Evolutionary conservation across 2,797 vertebrate genomes (phyloP).

Genomic region (Notamacropus eugenii): DNA sequence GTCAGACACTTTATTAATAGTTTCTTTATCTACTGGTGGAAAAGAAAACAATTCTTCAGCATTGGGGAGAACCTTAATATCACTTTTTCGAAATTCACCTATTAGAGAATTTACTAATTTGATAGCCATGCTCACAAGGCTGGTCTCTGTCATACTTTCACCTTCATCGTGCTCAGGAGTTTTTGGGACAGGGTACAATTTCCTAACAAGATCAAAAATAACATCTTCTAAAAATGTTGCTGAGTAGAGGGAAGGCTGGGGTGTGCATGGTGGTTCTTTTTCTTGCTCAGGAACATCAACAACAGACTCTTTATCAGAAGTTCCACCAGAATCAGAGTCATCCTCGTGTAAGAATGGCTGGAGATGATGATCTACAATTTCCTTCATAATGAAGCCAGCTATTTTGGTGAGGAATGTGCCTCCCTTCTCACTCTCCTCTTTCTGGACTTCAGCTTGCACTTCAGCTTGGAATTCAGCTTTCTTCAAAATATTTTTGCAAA

Average conservation of each 20-base stretch:
- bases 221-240: conserved; percentile 79
- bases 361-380: conserved; percentile 71
- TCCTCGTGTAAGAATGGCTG: conserved; percentile 70
- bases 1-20: conserved; percentile 66
- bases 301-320: conserved; percentile 20
- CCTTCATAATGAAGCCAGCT: conserved; percentile 78
- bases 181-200: conserved; percentile 71
- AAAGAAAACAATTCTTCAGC: conserved; percentile 68
- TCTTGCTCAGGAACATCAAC: conserved; percentile 19
- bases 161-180: conserved; percentile 42
- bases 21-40: conserved; percentile 70
- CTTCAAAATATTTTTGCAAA: conserved; percentile 77
- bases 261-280: conserved; percentile 40
- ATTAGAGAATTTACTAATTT: conserved; percentile 75
- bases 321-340: conserved; percentile 20
- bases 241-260: conserved; percentile 69
- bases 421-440: conserved; percentile 50
- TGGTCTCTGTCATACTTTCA: conserved; percentile 49
- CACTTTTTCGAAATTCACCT: conserved; percentile 71
- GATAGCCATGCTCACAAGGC: conserved; percentile 60
- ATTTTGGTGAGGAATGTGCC: conserved; percentile 73
- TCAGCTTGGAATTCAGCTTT: conserved; percentile 74
- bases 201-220: conserved; percentile 74
- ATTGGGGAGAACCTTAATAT: conserved; percentile 76
- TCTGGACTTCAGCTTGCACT: conserved; percentile 66